Base-by-base conservation (phyloP, 2,888 invertebrate species). In the Melolontha melolontha region DNA sequence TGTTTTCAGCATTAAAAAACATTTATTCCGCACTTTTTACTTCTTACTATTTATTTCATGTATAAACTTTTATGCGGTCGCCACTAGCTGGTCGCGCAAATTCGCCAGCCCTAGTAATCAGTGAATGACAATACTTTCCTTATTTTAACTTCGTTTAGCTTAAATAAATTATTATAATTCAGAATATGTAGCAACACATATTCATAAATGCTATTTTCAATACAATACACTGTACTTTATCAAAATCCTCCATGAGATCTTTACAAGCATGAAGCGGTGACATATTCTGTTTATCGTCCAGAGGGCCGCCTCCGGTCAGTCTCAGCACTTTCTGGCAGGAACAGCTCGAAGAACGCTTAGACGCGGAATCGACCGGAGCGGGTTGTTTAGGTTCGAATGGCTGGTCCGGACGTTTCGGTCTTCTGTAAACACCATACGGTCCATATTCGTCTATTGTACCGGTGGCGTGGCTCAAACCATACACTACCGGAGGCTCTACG, bases 241-340 rank as follows among this genome's bases (percentile, higher is more conserved):
- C 82, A 51, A 81, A 81, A 42, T 82, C 79, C 16, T 79, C 76
- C 81, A 83, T 82, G 1, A 83, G 73, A 34, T 79, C 79, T 70
- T 80, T 80, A 65, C 82, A 83, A 64, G 80, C 80, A 1, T 69
- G 50, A 29, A 79, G 73, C 0, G 82, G 81, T 10, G 79, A 77
- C 5, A 75, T 65, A 39, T 66, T 27, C 10, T 54, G 8, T 5
- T 39, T 69, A 8, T 51, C 64, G 27, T 64, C 64, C 7, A 59
- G 2, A 54, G 52, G 16, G 12, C 52, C 64, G 22, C 66, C 66
- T 12, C 66, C 66, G 17, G 50, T 66, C 50, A 66, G 59, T 17
- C 66, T 47, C 12, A 66, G 16, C 10, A 66, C 59, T 12, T 59
- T 17, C 27, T 66, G 66, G 4, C 66, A 66, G 11, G 66, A 66